Evolutionary conservation across 2,888 invertebrate species (phyloP), one percentile per base, ranked within the genome.

Genomic region (Oligia latruncula): DNA sequence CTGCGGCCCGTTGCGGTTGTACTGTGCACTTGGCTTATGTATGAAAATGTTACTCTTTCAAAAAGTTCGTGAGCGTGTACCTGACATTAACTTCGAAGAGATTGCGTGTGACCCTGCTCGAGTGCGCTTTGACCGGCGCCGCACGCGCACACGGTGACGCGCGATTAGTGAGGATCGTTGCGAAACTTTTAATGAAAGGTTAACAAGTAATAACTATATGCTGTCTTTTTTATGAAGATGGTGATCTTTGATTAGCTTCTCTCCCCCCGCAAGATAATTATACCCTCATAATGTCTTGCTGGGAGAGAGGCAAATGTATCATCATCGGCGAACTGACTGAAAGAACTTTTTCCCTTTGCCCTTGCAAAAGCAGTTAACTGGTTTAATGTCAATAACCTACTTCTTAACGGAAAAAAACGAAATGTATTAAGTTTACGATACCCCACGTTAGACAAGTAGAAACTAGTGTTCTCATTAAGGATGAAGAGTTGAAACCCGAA

Each of bases 171-270:
- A 68, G 23, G 52, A 70, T 71, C 13, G 40, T 85, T 84, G 78
- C 72, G 66, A 74, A 85, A 86, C 40, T 43, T 76, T 71, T 65
- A 74, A 85, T 85, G 62, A 76, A 83, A 84, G 64, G 52, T 83
- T 58, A 76, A 55, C 46, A 40, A 49, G 71, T 62, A 60, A 29
- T 40, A 60, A 60, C 40, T 43, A 67, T 40, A 20, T 6, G n/a
- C 58, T 64, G 23, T 40, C 20, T 67, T 23, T 40, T 35, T n/a
- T 35, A 71, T 40, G 17, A 23, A 43, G n/a, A 20, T 62, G 40
- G 4, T 40, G 17, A 40, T 29, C 64, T 72, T 43, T 43, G 43
- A 60, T 11, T 60, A 9, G n/a, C 58, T 9, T 23, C 23, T 8
- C 55, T 52, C 20, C 49, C 13, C 8, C 49, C 15, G 49, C 49